phyloP scores from a whole-genome alignment of 2,888 invertebrate species.

The Dryococelus australis region DNA sequence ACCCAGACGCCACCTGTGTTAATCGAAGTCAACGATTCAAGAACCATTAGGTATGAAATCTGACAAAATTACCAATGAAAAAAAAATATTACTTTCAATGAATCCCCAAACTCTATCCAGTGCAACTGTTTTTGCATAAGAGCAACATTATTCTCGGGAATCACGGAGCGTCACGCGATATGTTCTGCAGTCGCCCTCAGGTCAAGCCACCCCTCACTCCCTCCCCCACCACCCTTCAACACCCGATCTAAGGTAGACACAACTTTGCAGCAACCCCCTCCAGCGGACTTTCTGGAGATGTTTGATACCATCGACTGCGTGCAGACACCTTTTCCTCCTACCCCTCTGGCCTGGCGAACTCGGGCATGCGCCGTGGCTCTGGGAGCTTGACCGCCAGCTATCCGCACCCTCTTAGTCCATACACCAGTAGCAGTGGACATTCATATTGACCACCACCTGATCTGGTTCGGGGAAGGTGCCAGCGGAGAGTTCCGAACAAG shows the following conservation, averaged over 20 bases:
- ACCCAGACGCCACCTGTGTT: too few species aligned
- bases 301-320: neutral
- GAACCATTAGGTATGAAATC: too few species aligned
- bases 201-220: neutral
- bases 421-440: neutral
- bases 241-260: neutral
- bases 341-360: neutral
- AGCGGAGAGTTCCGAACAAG: neutral
- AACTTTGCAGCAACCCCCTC: neutral
- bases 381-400: neutral
- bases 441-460: neutral
- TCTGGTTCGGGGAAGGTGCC: neutral
- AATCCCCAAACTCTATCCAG: too few species aligned
- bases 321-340: neutral
- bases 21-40: too few species aligned
- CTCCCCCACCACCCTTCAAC: too few species aligned
- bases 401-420: neutral
- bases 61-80: too few species aligned
- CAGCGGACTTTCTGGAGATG: too few species aligned
- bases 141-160: neutral
- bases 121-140: too few species aligned
- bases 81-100: too few species aligned
- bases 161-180: neutral
- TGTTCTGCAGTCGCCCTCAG: neutral
- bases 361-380: neutral